Conservation (phyloP, 2,113 vertebrate species). For the Lasiurus cinereus region DNA sequence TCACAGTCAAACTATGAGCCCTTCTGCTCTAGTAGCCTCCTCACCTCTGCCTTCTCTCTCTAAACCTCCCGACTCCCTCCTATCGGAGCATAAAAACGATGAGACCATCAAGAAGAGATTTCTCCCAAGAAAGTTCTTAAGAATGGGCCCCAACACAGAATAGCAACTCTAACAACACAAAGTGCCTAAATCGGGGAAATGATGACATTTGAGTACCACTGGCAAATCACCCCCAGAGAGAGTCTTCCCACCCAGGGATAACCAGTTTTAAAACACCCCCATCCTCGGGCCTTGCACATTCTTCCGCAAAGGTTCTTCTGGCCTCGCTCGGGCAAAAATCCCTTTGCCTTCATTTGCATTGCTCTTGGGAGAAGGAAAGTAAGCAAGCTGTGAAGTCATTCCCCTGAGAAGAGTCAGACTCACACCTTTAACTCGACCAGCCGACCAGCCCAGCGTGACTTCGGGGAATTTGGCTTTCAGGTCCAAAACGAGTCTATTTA, state of each 20-base stretch:
- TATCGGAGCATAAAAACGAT: background rate
- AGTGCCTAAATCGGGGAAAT: slow-evolving; percentile 47
- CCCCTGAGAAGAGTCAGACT: background rate
- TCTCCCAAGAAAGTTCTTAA: slow-evolving; percentile 44
- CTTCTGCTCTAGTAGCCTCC: background rate
- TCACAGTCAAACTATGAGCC: background rate
- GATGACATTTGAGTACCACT: slow-evolving; percentile 45
- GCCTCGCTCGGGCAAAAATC: slow-evolving; percentile 22
- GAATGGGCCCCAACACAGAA: slow-evolving; percentile 27
- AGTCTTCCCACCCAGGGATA: slow-evolving; percentile 56
- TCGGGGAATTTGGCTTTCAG: background rate
- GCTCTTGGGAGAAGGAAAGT: slow-evolving; percentile 13
- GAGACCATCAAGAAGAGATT: slow-evolving; percentile 29
- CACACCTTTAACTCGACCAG: slow-evolving; percentile 7
- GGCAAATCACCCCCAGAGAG: slow-evolving; percentile 68
- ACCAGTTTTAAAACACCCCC: slow-evolving; percentile 74
- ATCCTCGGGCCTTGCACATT: slow-evolving; percentile 58
- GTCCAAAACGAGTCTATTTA: slow-evolving; percentile 9
- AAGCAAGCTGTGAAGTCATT: background rate
- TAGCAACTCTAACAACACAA: background rate
- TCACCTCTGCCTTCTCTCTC: background rate
- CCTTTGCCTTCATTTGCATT: slow-evolving; percentile 73
- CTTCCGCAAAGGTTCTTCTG: slow-evolving; percentile 3
- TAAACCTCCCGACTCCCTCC: background rate
- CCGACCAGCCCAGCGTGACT: background rate